phyloP scores from a whole-genome alignment of 2,888 invertebrate genomes.

The Vanessa cardui region DNA sequence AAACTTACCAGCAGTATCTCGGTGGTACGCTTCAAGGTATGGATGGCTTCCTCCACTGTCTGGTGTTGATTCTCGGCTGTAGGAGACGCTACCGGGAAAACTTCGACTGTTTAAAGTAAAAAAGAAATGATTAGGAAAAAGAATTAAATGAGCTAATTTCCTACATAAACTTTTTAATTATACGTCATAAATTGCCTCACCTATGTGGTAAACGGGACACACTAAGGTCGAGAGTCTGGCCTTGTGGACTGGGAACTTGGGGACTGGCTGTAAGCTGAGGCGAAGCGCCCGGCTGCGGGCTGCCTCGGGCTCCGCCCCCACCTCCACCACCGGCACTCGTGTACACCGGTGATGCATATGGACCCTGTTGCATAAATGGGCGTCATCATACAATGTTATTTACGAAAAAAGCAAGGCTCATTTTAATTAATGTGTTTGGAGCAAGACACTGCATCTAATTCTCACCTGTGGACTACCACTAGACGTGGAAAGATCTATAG shows the following conservation, averaged over 20 bases:
- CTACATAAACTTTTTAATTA: conserved; percentile 20
- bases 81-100: conserved; percentile 86
- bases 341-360: conserved; percentile 90
- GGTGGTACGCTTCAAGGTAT: conserved; percentile 91
- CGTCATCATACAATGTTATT: conserved; percentile 45
- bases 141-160: conserved; percentile 30
- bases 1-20: conserved; percentile 90
- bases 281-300: conserved; percentile 93
- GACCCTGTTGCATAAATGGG: conserved; percentile 83
- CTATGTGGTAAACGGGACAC: conserved; percentile 93
- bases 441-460: conserved; percentile 36
- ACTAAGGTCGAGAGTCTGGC: conserved; percentile 94
- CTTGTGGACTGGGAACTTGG: conserved; percentile 95
- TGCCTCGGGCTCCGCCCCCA: conserved; percentile 88
- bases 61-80: conserved; percentile 94
- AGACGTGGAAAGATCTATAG: conserved; percentile 93
- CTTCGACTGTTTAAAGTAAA: conserved; percentile 69
- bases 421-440: conserved; percentile 21
- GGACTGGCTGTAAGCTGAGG: conserved; percentile 92
- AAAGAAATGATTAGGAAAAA: conserved; percentile 11
- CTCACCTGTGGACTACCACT: conserved; percentile 94
- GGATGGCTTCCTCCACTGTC: conserved; percentile 93
- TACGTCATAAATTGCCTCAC: conserved; percentile 76
- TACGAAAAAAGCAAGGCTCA: conserved; percentile 25
- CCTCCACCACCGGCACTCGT: conserved; percentile 88